phyloP scores from a whole-genome alignment of 2,113 vertebrate species.

The Cairina moschata region DNA sequence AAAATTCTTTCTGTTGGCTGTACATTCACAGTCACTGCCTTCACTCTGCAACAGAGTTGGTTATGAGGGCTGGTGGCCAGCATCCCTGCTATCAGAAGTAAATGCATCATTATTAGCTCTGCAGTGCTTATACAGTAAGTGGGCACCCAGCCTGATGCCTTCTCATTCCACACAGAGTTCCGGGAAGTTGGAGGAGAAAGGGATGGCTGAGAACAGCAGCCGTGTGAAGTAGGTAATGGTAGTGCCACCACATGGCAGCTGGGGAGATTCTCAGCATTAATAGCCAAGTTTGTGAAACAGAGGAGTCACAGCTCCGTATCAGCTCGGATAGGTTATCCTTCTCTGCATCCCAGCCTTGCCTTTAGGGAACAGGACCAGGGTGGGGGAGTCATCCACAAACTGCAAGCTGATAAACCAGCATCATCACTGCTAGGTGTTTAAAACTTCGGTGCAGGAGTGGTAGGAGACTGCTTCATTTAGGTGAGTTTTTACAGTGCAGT shows the following conservation, averaged over 20 bases:
- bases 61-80: not conserved
- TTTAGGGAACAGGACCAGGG: not conserved
- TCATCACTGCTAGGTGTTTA: not conserved
- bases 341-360: not conserved
- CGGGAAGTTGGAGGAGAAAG: not conserved
- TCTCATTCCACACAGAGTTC: not conserved
- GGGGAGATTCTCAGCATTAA: not conserved
- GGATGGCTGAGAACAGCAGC: not conserved
- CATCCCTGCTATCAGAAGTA: rapidly evolving
- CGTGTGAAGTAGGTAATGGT: not conserved
- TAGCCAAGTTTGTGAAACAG: not conserved
- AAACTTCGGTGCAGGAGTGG: not conserved
- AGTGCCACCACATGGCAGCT: not conserved
- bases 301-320: not conserved
- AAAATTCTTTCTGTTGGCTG: constrained; percentile 84
- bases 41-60: constrained; percentile 78
- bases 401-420: not conserved
- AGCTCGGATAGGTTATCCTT: not conserved
- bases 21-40: constrained; percentile 83
- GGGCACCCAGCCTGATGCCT: not conserved
- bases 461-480: not conserved
- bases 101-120: not conserved
- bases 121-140: rapidly evolving
- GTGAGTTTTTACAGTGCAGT: not conserved
- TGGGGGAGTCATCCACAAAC: rapidly evolving